phyloP scores from a whole-genome alignment of 2,888 invertebrate species.

The Acrobasis suavella region DNA sequence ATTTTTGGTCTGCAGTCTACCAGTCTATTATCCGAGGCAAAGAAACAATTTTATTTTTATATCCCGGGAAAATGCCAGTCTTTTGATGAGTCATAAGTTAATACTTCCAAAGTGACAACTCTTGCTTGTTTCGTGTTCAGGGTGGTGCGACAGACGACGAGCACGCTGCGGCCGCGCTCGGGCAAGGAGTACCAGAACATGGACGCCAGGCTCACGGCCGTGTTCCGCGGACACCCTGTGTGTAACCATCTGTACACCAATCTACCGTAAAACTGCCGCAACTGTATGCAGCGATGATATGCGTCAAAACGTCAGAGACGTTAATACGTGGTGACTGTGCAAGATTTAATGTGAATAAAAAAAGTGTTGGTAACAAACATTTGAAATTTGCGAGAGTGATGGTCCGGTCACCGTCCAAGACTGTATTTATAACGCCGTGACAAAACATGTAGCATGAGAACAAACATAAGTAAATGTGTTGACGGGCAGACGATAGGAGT shows the following conservation, averaged over 20 bases:
- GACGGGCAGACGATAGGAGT: neutral
- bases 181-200: conserved; percentile 91
- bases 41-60: no score
- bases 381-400: neutral
- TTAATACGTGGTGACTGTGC: neutral
- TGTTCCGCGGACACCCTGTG: conserved; percentile 27
- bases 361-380: neutral
- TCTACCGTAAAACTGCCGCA: conserved; percentile 39
- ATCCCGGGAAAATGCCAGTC: no score
- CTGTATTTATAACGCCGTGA: neutral
- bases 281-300: neutral
- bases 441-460: neutral
- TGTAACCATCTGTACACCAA: conserved; percentile 44
- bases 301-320: neutral
- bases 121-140: conserved; percentile 36
- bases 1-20: no score
- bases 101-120: no score
- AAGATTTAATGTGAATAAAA: neutral
- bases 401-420: neutral
- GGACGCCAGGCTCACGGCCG: conserved; percentile 44
- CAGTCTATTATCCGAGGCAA: no score
- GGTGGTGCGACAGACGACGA: conserved; percentile 67
- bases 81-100: no score
- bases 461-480: neutral
- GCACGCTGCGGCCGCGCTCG: conserved; percentile 90